phyloP scores from a whole-genome alignment of 1,140 invertebrate species.

The Leucophenga varia region DNA sequence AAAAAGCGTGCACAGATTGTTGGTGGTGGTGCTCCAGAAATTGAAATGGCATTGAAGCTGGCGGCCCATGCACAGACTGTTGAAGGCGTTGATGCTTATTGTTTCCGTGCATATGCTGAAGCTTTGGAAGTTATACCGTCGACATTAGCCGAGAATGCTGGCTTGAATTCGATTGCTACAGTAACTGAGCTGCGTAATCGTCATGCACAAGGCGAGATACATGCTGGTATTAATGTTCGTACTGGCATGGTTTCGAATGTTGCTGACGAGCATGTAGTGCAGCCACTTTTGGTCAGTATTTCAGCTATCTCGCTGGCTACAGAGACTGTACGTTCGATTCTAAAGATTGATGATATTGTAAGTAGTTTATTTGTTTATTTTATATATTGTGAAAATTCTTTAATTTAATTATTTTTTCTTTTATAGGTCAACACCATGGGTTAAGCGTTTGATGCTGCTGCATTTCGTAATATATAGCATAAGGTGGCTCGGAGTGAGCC shows the following conservation, averaged over 20 bases:
- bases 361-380: conserved; percentile 50
- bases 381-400: background rate
- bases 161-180: conserved; percentile 96
- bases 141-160: conserved; percentile 98
- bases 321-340: conserved; percentile 95
- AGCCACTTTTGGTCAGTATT: conserved; percentile 92
- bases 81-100: conserved; percentile 92
- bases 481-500: no score
- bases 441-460: conserved; percentile 20
- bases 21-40: conserved; percentile 97
- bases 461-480: no score
- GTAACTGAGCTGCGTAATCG: conserved; percentile 95
- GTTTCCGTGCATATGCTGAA: conserved; percentile 91
- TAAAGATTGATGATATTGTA: conserved; percentile 99
- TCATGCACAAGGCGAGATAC: conserved; percentile 82
- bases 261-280: conserved; percentile 95
- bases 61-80: conserved; percentile 80
- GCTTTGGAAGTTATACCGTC: conserved; percentile 96
- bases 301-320: conserved; percentile 93
- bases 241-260: conserved; percentile 96
- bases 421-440: conserved; percentile 47
- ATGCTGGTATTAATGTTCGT: conserved; percentile 94
- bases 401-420: conserved; percentile 3
- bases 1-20: conserved; percentile 89
- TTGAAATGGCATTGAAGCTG: conserved; percentile 86